Percentiles rank a stretch among this genome's conserved stretches.
phyloP scores from a whole-genome alignment of 2,113 vertebrate species.

The Scomber colias region DNA sequence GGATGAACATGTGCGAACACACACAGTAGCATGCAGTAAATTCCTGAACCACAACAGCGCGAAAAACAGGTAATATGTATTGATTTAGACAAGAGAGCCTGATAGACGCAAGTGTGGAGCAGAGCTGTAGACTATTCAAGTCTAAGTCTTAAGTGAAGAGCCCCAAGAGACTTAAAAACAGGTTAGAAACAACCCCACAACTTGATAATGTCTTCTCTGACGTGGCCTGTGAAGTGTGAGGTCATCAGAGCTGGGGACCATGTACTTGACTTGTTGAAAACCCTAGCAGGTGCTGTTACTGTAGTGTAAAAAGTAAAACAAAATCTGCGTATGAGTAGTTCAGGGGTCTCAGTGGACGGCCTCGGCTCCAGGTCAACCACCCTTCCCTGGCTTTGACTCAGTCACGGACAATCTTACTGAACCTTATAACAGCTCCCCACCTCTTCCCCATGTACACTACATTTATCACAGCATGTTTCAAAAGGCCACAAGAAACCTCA shows the following conservation, averaged over 20 bases:
- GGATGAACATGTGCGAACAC: conserved; percentile 9
- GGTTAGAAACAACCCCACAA: background rate
- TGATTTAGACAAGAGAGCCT: background rate
- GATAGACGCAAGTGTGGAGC: background rate
- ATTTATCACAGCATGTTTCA: background rate
- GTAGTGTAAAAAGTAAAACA: background rate
- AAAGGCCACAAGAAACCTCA: background rate
- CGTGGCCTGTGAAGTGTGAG: background rate
- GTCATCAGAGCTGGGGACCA: background rate
- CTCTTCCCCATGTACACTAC: background rate
- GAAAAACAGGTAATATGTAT: background rate
- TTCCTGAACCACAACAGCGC: background rate
- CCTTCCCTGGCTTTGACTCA: background rate
- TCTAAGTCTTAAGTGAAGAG: no score
- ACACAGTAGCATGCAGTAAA: conserved; percentile 12
- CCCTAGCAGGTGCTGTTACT: conserved; percentile 17
- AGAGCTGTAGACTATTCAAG: background rate
- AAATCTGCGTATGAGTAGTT: background rate
- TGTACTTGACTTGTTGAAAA: conserved; percentile 11
- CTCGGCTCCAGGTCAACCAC: background rate
- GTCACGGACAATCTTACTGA: background rate
- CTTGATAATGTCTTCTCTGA: background rate
- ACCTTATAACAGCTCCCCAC: background rate
- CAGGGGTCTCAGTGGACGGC: background rate
- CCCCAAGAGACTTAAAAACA: background rate